Base-by-base conservation (phyloP, 2,113 vertebrate species). In the Hippocampus zosterae region DNA sequence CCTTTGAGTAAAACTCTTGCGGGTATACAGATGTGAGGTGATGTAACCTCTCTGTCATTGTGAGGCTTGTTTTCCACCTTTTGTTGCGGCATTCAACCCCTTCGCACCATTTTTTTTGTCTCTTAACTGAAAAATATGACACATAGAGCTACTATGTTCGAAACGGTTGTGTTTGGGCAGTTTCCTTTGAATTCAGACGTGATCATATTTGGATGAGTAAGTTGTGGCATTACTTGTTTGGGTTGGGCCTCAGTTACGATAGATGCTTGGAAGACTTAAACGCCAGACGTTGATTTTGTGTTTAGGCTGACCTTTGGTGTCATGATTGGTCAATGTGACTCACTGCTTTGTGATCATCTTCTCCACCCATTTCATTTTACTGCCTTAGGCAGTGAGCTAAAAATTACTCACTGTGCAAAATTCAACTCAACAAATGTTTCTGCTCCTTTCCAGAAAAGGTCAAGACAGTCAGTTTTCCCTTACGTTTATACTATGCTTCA, bases 351-450 rank as follows among this genome's bases (percentile, higher is more conserved):
- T 64, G 63, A 65, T 18, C 8, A 8, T 60, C 57, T 25, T 65
- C 41, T 65, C 62, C 62, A 65, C 62, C 62, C 40, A 57, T 62
- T 62, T 63, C 5, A 42, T 63, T 42, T n/a, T 7, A 10, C 61
- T 15, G 61, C 4, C n/a, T 23, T 42, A 15, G 37, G n/a, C 23
- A 25, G 40, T 64, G 12, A 65, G 23, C 57, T 16, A 60, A 44
- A 9, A 18, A 42, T 65, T 23, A 46, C n/a, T 44, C 62, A 65
- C 55, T 27, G 8, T 7, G 2, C 15, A 8, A 33, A 57, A 27
- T 57, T 57, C 55, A 10, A 11, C 7, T 53, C n/a, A 8, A 18
- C 1, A 57, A 57, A 60, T 9, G 29, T 60, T 19, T 33, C 27
- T 18, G 5, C 12, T 18, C 15, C 6, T 60, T 60, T 60, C 27